Evolutionary conservation across 2,797 vertebrate species (phyloP), one percentile per base, ranked within the genome.

Genomic region (Paramormyrops hopkinsi): DNA sequence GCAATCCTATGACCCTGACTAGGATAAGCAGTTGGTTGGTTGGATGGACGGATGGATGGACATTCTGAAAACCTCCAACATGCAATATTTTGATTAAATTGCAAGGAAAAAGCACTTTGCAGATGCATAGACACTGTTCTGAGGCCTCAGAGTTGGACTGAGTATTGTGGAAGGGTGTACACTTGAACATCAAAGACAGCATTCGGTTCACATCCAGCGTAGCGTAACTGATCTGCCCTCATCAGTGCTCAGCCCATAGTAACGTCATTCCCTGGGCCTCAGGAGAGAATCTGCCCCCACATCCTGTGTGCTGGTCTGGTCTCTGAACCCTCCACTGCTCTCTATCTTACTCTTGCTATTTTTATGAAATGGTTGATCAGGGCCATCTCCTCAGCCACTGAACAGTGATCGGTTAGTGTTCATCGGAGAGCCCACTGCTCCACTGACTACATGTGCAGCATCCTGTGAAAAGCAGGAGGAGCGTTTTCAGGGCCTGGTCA

Each of bases 271-370:
- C 25, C 82, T 50, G 82, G 22, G 82, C 44, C 5, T 22, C n/a
- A 14, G 19, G 82, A 12, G 46, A 8, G 19, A 6, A 48, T 73
- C 65, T 73, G 65, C 65, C 65, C 41, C 73, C 37, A 44, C 73
- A 51, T 84, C 82, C 48, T 14, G 48, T 48, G 22, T 7, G 25
- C 25, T n/a, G 50, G 84, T 33, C 51, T 93, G 93, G n/a, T 76
- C 25, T 90, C 33, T 73, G 69, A 53, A 89, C 17, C 86, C 19
- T 87, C 85, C 73, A 91, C 90, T 46, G 91, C 92, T 91, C 92
- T 94, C 90, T 89, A 93, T 93, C 94, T 94, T 91, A 94, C 95
- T 92, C 92, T 92, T 94, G 92, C 91, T 96, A 11, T 96, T 96
- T 96, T 96, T 95, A 95, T 96, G 92, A 95, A 95, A 90, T 93